Evolutionary conservation across 2,888 invertebrate genomes (phyloP).

Genomic region (Tiliacea aurago): DNA sequence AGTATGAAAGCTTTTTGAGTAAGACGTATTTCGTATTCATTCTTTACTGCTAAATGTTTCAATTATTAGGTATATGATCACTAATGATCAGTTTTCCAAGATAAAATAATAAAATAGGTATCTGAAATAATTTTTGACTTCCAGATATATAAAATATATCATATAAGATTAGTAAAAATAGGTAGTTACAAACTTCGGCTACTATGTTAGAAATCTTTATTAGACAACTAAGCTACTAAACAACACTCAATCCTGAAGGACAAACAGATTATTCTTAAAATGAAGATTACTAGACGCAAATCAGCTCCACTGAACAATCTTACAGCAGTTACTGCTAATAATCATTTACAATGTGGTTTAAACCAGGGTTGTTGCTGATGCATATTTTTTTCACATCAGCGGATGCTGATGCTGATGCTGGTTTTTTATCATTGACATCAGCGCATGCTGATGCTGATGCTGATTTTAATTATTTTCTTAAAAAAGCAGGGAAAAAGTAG

Average conservation of each 20-base stretch:
- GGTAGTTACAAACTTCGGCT: not conserved
- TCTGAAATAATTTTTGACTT: not conserved
- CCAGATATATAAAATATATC: no score
- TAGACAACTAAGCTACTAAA: not conserved
- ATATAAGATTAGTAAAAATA: not conserved
- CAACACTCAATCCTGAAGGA: not conserved
- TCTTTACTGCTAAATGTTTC: not conserved
- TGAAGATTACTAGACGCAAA: not conserved
- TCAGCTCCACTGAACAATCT: slow-evolving; percentile 1
- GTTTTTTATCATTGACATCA: no score
- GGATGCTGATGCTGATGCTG: no score
- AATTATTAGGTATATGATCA: not conserved
- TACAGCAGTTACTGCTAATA: slow-evolving; percentile 3
- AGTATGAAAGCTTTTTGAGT: not conserved
- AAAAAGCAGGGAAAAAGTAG: no score
- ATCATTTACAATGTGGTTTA: slow-evolving; percentile 25
- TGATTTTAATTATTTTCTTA: no score
- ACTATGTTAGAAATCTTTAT: not conserved
- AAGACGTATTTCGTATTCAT: no score
- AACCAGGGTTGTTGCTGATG: no score
- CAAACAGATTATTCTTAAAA: not conserved
- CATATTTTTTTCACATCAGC: no score
- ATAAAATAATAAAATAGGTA: no score
- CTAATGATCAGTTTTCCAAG: not conserved
- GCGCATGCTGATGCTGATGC: no score